A percentile compares a stretch with the other conserved stretches of the same genome.
phyloP scores from a whole-genome alignment of 2,888 invertebrate genomes.

The Agriopis marginaria region DNA sequence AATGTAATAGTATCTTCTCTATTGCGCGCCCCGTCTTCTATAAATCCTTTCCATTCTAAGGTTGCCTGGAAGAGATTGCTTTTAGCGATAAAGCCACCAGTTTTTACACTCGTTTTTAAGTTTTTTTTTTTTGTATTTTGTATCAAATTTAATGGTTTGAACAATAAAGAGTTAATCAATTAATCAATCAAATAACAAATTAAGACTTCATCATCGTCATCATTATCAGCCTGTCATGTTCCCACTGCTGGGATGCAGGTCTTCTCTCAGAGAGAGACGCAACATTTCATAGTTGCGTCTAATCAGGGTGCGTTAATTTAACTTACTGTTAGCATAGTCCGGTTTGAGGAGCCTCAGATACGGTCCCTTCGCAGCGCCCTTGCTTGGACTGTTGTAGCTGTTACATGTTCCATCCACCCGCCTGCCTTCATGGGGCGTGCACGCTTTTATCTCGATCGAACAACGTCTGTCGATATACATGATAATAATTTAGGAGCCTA shows the following conservation, averaged over 20 bases:
- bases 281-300: slow-evolving; percentile 11
- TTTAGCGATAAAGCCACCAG: no score
- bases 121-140: no score
- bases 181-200: no score
- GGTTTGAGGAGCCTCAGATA: slow-evolving; percentile 65
- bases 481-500: no score
- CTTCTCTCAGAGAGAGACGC: not conserved
- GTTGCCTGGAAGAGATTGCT: no score
- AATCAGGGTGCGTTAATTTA: slow-evolving; percentile 32
- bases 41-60: no score
- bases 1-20: no score
- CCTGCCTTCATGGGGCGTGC: slow-evolving; percentile 70
- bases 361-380: slow-evolving; percentile 67
- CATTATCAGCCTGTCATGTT: not conserved
- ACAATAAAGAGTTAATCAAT: no score
- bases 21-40: no score
- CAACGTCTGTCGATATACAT: slow-evolving; percentile 57
- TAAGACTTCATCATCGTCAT: not conserved
- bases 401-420: slow-evolving; percentile 74
- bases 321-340: slow-evolving; percentile 34
- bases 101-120: no score
- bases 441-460: slow-evolving; percentile 62
- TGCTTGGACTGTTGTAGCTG: slow-evolving; percentile 65
- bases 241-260: no score
- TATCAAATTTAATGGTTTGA: no score